Conservation (phyloP, 2,797 vertebrate species). For the Parauchenoglanis ngamensis region DNA sequence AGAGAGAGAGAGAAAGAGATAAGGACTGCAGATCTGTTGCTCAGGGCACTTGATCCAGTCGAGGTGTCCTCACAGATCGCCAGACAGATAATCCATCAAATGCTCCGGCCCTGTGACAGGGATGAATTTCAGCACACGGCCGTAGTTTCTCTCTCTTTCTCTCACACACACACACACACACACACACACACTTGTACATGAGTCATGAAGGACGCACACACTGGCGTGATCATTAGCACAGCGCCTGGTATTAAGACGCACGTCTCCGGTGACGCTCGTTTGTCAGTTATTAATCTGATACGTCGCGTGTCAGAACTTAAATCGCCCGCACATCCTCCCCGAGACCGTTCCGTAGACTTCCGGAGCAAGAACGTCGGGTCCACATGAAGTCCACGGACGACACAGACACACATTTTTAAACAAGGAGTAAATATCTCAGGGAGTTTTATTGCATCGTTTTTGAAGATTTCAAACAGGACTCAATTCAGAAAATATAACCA, state of each 20-base stretch:
- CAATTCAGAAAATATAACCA: conserved; percentile 60
- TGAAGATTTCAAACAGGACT: conserved; percentile 40
- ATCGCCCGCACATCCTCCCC: neutral
- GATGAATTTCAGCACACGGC: conserved; percentile 67
- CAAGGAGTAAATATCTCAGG: neutral
- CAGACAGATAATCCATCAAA: conserved; percentile 81
- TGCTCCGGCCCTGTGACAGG: conserved; percentile 73
- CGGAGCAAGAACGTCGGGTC: neutral
- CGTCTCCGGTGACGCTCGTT: conserved; percentile 14
- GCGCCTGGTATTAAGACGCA: conserved; percentile 26
- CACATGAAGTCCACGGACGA: neutral
- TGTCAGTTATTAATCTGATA: conserved; percentile 19
- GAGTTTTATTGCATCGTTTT: neutral
- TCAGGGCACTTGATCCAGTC: conserved; percentile 69
- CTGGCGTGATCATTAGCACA: conserved; percentile 38
- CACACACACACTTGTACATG: conserved; percentile 8
- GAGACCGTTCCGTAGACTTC: neutral
- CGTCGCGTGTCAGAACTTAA: neutral
- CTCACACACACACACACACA: conserved; percentile 1
- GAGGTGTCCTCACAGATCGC: conserved; percentile 70
- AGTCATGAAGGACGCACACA: conserved; percentile 7
- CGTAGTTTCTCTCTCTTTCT: neutral
- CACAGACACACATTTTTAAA: neutral
- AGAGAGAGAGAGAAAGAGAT: neutral
- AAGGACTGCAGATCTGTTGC: conserved; percentile 37